Evolutionary conservation across 2,888 invertebrate genomes (phyloP).

Genomic region (Sphaerophoria taeniata): DNA sequence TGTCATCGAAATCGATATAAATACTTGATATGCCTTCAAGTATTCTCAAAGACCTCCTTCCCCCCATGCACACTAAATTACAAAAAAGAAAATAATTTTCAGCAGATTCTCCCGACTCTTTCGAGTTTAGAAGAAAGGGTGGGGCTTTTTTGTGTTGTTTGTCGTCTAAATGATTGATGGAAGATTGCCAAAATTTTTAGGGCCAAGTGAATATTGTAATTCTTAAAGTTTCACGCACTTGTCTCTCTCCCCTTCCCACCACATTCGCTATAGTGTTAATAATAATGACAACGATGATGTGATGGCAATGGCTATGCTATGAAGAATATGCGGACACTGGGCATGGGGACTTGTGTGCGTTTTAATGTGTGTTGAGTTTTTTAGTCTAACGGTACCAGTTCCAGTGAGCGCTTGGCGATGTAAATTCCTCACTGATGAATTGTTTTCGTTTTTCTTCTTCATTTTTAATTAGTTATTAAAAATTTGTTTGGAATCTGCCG

Average conservation of each 20-base stretch:
- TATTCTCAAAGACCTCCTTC: conserved; percentile 25
- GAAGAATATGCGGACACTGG: neutral
- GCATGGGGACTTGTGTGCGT: conserved; percentile 38
- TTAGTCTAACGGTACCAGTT: conserved; percentile 67
- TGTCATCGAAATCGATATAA: conserved; percentile 70
- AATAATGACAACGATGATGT: neutral
- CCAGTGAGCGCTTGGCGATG: conserved; percentile 55
- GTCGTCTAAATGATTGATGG: conserved; percentile 47
- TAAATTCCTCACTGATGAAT: conserved; percentile 29
- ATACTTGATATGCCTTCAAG: conserved; percentile 64
- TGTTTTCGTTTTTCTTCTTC: neutral
- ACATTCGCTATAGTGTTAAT: neutral
- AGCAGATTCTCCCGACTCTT: neutral
- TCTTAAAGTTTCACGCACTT: neutral
- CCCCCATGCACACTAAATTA: no score
- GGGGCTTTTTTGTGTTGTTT: conserved; percentile 13
- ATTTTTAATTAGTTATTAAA: conserved; percentile 10
- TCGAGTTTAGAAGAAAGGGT: conserved; percentile 1
- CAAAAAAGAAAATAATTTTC: conserved; percentile 39
- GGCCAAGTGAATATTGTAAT: conserved; percentile 56
- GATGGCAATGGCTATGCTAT: neutral
- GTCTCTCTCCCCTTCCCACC: neutral
- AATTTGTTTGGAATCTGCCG: conserved; percentile 24
- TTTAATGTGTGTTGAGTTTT: conserved; percentile 30
- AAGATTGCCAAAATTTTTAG: conserved; percentile 69